These are phyloP conservation scores for Imbricaverruca yamaguchii DNA, from an alignment of 2,888 invertebrate genomes.

Conservation along the genomic window DNA sequence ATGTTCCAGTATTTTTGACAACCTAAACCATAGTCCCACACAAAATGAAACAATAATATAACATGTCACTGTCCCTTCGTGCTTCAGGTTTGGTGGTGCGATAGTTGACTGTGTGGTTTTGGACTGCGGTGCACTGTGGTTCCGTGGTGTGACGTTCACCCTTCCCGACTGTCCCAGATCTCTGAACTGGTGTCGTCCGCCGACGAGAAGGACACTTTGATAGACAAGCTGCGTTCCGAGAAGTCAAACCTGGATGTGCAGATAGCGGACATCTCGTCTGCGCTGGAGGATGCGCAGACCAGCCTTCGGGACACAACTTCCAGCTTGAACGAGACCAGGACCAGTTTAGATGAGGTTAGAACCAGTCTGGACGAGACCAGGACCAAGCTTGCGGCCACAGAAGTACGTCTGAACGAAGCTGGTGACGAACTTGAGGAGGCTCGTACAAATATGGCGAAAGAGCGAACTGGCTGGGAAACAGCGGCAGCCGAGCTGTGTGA, in stretches of 20 bases:
- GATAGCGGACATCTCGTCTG: background rate
- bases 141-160: no score
- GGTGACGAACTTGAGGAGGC: background rate
- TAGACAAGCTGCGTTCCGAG: background rate
- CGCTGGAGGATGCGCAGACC: background rate
- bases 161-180: background rate
- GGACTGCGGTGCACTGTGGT: no score
- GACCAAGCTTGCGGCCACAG: background rate
- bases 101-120: no score
- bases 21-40: no score
- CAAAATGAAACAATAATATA: no score
- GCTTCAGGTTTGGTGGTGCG: no score
- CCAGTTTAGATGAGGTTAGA: background rate
- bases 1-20: no score
- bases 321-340: background rate
- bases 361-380: background rate
- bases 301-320: background rate
- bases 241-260: slow-evolving; percentile 3
- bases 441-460: background rate
- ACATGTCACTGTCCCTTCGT: no score
- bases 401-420: background rate
- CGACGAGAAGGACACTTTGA: background rate
- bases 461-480: background rate
- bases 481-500: background rate
- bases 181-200: background rate